Evolutionary conservation across 2,113 vertebrate genomes (phyloP).

Genomic region (Nipponia nippon): DNA sequence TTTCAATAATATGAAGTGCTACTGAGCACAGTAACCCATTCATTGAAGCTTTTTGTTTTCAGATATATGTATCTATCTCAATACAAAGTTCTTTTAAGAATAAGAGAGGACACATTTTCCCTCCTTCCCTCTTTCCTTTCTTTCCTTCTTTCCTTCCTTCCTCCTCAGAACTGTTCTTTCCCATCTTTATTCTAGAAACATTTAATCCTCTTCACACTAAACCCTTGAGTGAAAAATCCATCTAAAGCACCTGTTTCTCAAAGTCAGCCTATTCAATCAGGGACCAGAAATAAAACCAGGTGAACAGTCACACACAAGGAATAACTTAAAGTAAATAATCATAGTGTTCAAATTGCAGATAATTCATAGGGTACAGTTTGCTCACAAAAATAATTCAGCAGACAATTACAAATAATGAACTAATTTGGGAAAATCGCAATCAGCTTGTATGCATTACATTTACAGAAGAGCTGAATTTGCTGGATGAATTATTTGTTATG

Average conservation of each 20-base stretch:
- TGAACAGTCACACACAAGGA: background rate
- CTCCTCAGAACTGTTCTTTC: background rate
- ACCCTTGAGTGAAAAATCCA: background rate
- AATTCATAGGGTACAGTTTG: constrained; percentile 33
- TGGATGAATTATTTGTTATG: constrained; percentile 43
- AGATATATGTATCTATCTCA: background rate
- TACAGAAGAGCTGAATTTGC: constrained; percentile 47
- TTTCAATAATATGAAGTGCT: background rate
- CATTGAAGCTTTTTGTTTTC: background rate
- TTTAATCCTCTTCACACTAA: background rate
- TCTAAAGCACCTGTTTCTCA: background rate
- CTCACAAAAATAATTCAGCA: constrained; percentile 52
- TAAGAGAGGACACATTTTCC: background rate
- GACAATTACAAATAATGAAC: constrained; percentile 66
- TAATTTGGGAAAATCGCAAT: constrained; percentile 29
- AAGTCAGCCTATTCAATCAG: background rate
- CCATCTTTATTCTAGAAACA: background rate
- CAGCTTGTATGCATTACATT: constrained; percentile 8
- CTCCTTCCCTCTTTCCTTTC: too few relatives aligned
- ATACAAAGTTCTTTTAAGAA: background rate
- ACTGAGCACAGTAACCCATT: background rate
- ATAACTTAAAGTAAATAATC: constrained; percentile 43
- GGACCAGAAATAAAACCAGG: background rate
- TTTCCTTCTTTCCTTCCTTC: background rate
- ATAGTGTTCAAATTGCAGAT: constrained; percentile 36